Evolutionary conservation across 2,113 vertebrate genomes (phyloP).

Genomic region (Procavia capensis): DNA sequence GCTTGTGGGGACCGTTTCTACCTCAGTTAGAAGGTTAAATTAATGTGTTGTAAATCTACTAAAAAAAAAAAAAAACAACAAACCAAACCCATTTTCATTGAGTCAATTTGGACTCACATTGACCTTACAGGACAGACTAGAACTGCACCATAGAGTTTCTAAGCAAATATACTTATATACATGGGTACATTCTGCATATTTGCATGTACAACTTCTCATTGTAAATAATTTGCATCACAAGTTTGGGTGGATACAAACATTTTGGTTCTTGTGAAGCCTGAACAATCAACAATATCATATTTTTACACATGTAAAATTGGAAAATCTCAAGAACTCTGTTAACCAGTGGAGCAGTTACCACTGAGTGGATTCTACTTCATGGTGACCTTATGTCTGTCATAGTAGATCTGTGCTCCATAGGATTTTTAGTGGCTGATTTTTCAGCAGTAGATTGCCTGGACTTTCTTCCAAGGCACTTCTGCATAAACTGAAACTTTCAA

Average conservation of each 20-base stretch:
- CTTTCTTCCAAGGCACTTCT: background rate
- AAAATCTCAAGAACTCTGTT: background rate
- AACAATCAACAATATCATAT: conserved; percentile 13
- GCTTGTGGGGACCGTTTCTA: background rate
- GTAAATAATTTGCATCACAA: background rate
- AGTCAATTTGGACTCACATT: no score
- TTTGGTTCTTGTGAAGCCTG: conserved; percentile 19
- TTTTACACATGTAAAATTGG: background rate
- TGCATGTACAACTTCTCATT: background rate
- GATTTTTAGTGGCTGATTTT: background rate
- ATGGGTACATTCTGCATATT: background rate
- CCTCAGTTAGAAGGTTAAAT: background rate
- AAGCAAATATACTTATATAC: background rate
- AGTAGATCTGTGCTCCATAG: background rate
- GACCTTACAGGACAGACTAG: no score
- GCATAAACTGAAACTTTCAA: background rate
- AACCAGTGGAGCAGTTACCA: background rate
- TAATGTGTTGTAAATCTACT: background rate
- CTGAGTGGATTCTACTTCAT: background rate
- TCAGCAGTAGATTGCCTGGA: background rate
- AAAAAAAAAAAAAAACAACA: no score
- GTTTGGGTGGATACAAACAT: background rate
- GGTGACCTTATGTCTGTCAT: background rate
- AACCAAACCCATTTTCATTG: no score
- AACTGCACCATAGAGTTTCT: no score